Evolutionary conservation across 2,888 invertebrate genomes (phyloP).

Genomic region (Deilephila elpenor): DNA sequence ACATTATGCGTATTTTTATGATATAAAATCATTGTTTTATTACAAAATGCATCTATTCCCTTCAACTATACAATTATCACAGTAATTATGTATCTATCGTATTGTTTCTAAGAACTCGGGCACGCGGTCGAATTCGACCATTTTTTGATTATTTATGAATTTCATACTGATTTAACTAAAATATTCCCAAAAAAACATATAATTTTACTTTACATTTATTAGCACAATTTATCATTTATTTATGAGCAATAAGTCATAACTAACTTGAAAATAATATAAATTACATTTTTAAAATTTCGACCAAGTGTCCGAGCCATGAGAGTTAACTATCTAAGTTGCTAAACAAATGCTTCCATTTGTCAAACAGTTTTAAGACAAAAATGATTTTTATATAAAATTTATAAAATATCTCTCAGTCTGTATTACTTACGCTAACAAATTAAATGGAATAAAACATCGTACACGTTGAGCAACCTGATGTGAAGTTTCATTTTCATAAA

Average conservation of each 20-base stretch:
- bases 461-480: slow-evolving; percentile 23
- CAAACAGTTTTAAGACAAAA: slow-evolving; percentile 11
- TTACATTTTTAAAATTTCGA: background rate
- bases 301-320: background rate
- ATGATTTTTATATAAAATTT: slow-evolving; percentile 11
- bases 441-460: slow-evolving; percentile 20
- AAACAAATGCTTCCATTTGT: slow-evolving; percentile 6
- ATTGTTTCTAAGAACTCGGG: slow-evolving; percentile 17
- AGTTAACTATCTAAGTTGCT: slow-evolving; percentile 23
- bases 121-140: background rate
- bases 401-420: slow-evolving; percentile 33
- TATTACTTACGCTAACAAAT: slow-evolving; percentile 22
- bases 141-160: background rate
- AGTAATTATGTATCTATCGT: slow-evolving; percentile 26
- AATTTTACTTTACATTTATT: too few relatives aligned
- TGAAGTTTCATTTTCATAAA: slow-evolving; percentile 9
- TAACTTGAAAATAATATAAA: too few relatives aligned
- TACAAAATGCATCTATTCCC: slow-evolving; percentile 22
- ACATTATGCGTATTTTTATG: slow-evolving; percentile 16
- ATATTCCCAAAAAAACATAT: background rate
- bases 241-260: too few relatives aligned
- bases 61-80: slow-evolving; percentile 24
- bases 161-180: background rate
- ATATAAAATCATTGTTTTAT: slow-evolving; percentile 18
- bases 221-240: too few relatives aligned